Conservation (phyloP, 2,113 vertebrate genomes). For the Progne subis region DNA sequence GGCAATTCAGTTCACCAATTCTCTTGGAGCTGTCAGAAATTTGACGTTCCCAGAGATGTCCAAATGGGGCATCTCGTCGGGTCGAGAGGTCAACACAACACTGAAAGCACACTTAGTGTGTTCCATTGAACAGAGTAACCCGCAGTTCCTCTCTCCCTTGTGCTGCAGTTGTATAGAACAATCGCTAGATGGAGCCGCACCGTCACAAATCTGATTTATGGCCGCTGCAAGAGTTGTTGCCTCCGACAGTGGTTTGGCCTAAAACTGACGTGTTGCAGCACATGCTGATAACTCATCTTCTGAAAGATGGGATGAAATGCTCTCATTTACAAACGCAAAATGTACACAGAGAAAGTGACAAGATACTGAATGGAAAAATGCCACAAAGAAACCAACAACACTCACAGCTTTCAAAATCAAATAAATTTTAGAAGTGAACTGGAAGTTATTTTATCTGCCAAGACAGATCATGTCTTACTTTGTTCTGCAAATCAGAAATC, state of each 20-base stretch:
- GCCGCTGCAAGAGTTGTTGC: background rate
- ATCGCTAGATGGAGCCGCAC: constrained; percentile 59
- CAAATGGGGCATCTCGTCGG: background rate
- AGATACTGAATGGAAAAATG: background rate
- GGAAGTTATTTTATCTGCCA: background rate
- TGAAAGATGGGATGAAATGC: background rate
- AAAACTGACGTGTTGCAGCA: background rate
- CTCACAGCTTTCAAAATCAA: background rate
- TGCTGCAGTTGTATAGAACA: background rate
- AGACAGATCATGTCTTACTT: background rate
- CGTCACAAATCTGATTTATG: constrained; percentile 66
- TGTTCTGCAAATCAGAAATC: constrained; percentile 13
- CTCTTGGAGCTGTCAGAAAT: background rate
- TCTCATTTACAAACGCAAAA: constrained; percentile 15
- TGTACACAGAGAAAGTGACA: background rate
- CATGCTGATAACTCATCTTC: background rate
- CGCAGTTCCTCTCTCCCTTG: background rate
- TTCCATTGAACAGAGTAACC: background rate
- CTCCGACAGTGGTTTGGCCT: background rate
- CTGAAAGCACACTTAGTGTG: fast-evolving
- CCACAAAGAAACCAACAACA: background rate
- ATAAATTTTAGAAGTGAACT: background rate
- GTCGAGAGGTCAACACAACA: background rate
- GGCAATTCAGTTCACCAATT: background rate
- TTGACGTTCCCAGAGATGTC: background rate